Conservation (phyloP, 1,140 invertebrate species). For the Nymphalis io region DNA sequence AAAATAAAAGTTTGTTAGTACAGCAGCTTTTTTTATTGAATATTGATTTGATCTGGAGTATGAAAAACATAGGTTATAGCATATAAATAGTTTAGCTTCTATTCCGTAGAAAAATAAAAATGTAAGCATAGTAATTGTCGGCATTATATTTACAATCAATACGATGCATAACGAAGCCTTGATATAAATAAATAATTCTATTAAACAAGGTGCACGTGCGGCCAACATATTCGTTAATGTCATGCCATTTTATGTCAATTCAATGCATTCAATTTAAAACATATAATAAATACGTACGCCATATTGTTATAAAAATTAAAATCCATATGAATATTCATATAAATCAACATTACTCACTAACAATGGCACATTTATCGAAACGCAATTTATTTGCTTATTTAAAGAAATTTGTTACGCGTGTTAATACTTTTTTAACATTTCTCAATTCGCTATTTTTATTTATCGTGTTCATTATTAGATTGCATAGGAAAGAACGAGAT, state of each 20-base stretch:
- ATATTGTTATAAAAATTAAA: constrained; percentile 48
- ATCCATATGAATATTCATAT: constrained; percentile 78
- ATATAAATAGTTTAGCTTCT: background rate
- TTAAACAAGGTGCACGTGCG: constrained; percentile 13
- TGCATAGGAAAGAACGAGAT: constrained; percentile 47
- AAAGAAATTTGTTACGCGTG: constrained; percentile 76
- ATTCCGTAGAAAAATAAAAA: background rate
- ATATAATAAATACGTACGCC: constrained; percentile 29
- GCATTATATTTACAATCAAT: too few species aligned
- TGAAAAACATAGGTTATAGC: constrained; percentile 27
- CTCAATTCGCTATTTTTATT: constrained; percentile 38
- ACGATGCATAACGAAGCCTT: background rate
- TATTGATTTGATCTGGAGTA: constrained; percentile 48
- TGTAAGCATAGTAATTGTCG: background rate
- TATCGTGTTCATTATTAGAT: constrained; percentile 29
- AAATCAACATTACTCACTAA: constrained; percentile 72
- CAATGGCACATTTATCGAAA: constrained; percentile 71
- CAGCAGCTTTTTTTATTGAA: constrained; percentile 38
- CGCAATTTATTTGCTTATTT: constrained; percentile 78
- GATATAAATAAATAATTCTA: constrained; percentile 1
- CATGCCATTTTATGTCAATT: constrained; percentile 36
- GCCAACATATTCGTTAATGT: constrained; percentile 30
- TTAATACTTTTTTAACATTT: constrained; percentile 60
- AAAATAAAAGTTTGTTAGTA: constrained; percentile 17
- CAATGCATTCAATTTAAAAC: constrained; percentile 37